phyloP scores from a whole-genome alignment of 2,888 invertebrate genomes.

The Cataglyphis rosenhaueri region DNA sequence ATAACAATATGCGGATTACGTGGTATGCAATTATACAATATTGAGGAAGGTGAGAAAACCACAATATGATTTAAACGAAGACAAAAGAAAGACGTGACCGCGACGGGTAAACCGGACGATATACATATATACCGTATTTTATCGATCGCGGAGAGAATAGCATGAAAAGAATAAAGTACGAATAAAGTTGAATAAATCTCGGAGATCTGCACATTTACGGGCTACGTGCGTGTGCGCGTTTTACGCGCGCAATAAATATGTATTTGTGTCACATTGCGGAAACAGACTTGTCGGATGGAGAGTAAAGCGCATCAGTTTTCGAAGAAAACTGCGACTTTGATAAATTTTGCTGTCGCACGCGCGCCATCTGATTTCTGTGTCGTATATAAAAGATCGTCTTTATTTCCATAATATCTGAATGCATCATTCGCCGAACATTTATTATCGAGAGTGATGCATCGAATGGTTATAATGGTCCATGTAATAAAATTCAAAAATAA shows the following conservation, averaged over 20 bases:
- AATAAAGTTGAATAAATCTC: conserved; percentile 50
- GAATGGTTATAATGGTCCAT: conserved; percentile 17
- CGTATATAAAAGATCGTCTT: conserved; percentile 25
- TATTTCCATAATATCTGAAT: conserved; percentile 37
- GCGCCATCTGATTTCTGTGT: conserved; percentile 37
- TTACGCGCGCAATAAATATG: conserved; percentile 63
- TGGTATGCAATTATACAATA: not conserved
- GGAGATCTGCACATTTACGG: conserved; percentile 7
- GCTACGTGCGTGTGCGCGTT: conserved; percentile 21
- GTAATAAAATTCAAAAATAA: conserved; percentile 12
- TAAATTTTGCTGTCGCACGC: conserved; percentile 51
- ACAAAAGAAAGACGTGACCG: not conserved
- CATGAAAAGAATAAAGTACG: conserved; percentile 6
- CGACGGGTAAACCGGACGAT: not conserved
- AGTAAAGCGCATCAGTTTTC: conserved; percentile 35
- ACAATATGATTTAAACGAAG: conserved; percentile 1
- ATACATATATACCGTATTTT: not conserved
- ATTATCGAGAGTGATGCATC: not conserved
- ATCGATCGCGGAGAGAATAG: conserved; percentile 23
- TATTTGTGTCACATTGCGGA: conserved; percentile 51
- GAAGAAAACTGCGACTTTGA: conserved; percentile 15
- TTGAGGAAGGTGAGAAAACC: not conserved
- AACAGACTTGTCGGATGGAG: conserved; percentile 46
- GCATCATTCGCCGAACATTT: conserved; percentile 7
- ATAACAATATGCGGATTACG: not conserved